These are phyloP conservation scores for Drosophila nigrodunni DNA, from an alignment of 1,140 invertebrate genomes.

Conservation along the genomic window DNA sequence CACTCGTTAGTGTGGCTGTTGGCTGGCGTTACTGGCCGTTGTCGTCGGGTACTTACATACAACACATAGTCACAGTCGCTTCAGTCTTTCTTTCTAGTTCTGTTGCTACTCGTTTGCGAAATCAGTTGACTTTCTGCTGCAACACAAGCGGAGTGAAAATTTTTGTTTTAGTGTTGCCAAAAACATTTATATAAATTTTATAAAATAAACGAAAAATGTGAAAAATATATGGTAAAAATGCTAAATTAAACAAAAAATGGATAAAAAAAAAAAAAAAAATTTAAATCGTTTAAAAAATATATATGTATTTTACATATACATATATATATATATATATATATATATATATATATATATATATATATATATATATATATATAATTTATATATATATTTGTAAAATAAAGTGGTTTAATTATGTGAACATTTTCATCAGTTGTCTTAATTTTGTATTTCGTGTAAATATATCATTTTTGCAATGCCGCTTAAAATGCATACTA, in stretches of 20 bases:
- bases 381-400: neutral
- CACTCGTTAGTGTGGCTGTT: constrained; percentile 45
- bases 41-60: constrained; percentile 52
- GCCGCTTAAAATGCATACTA: constrained; percentile 63
- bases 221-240: constrained; percentile 78
- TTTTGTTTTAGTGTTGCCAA: constrained; percentile 84
- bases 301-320: neutral
- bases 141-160: constrained; percentile 83
- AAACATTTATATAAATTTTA: constrained; percentile 78
- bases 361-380: no score
- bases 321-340: no score
- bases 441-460: constrained; percentile 71
- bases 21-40: constrained; percentile 36
- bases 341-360: no score
- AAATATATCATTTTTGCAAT: constrained; percentile 60
- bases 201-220: constrained; percentile 79
- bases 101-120: constrained; percentile 81
- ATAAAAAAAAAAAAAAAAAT: constrained; percentile 70
- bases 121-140: constrained; percentile 80
- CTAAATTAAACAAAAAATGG: constrained; percentile 71
- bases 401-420: constrained; percentile 36
- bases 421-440: constrained; percentile 61
- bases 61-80: constrained; percentile 55
- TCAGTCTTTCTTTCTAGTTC: constrained; percentile 76
- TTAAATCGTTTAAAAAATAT: constrained; percentile 54